Base-by-base conservation (phyloP, 2,888 invertebrate genomes). In the Autographa pulchrina region DNA sequence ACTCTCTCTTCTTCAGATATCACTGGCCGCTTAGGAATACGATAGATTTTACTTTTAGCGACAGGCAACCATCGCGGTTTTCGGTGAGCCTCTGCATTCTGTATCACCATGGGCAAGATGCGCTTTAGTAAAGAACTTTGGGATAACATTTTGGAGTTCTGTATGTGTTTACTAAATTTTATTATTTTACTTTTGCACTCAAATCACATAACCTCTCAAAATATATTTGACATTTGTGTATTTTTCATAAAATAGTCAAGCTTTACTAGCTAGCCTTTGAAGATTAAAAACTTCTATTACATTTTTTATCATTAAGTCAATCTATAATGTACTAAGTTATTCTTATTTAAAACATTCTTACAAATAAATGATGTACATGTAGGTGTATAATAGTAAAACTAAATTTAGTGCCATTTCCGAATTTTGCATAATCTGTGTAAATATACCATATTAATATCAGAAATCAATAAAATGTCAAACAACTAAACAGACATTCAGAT, bases 31-130 rank as follows among this genome's bases (percentile, higher is more conserved):
- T 95, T 94, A 0, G 98, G 97, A 73, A 98, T 96, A 78, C 97
- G 96, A 91, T 97, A 98, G 62, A 97, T 80, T 95, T 98, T 98
- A 81, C 97, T 97, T 93, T 98, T 98, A 0, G 98, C 98, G 16
- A 96, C 97, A 2, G 98, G 98, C 62, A 98, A 70, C 98, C 98
- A 98, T 76, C 97, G 94, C 0, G 98, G 98, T 91, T 98, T 98
- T 81, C 98, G 96, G 72, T 95, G 95, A 14, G 92, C 93, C 72
- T 90, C 89, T 0, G 93, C 94, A 48, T 84, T 86, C 84, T 95
- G 96, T 74, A 92, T 78, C 0, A 95, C 25, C 52, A 92, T 77
- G 5, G 95, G 95, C 81, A 90, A 86, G 32, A 91, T 85, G 18
- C 92, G 89, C 77, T 92, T 93, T n/a, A 94, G 73, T 25, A 94